Percentiles rank a stretch among this genome's conserved stretches.
Evolutionary conservation across 2,797 vertebrate species (phyloP).

Genomic region (Graptemys geographica): DNA sequence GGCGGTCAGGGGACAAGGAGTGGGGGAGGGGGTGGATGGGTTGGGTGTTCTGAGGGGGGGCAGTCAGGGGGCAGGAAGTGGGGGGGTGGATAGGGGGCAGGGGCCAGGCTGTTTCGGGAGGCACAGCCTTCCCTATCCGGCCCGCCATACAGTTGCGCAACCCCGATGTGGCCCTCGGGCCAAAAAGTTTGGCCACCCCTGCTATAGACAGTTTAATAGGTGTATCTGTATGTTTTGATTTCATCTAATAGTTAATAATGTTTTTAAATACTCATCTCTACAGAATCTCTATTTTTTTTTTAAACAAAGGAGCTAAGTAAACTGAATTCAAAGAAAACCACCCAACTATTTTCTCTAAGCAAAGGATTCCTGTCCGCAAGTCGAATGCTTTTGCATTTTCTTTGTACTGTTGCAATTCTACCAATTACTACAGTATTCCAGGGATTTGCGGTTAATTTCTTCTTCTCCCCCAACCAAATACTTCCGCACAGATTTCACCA

Average conservation of each 20-base stretch:
- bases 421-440: background rate
- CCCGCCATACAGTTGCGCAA: too few species aligned
- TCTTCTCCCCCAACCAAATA: too few species aligned
- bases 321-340: background rate
- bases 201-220: background rate
- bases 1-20: too few species aligned
- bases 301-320: background rate
- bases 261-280: background rate
- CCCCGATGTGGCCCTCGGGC: too few species aligned
- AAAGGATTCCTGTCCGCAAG: background rate
- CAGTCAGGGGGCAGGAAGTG: too few species aligned
- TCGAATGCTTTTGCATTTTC: fast-evolving
- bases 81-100: too few species aligned
- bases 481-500: background rate
- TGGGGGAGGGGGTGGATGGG: too few species aligned
- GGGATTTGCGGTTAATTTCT: background rate
- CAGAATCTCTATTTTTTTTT: fast-evolving
- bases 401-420: fast-evolving
- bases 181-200: too few species aligned
- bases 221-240: background rate
- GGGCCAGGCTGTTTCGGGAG: too few species aligned
- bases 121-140: too few species aligned
- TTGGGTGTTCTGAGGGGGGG: too few species aligned
- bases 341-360: background rate
- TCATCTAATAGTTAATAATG: background rate